Percentiles rank a stretch among this genome's conserved stretches.
These are phyloP conservation scores for Anomalospiza imberbis DNA, from an alignment of 2,797 vertebrate species.

Conservation along the genomic window DNA sequence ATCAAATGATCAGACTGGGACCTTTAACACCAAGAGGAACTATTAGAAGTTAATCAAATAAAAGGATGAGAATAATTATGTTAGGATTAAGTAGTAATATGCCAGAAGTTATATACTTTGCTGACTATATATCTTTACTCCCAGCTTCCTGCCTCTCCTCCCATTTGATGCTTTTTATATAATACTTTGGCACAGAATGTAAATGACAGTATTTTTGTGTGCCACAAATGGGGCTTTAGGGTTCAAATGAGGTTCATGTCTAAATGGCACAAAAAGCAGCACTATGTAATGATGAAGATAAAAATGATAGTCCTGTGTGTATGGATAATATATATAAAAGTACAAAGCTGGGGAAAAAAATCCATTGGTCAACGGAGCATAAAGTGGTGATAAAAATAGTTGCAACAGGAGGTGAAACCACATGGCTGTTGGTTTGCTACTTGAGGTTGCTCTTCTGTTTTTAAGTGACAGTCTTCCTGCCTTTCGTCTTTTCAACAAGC, in stretches of 20 bases:
- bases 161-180: constrained; percentile 72
- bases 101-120: constrained; percentile 82
- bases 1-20: constrained; percentile 97
- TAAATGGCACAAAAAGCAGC: constrained; percentile 64
- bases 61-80: constrained; percentile 98
- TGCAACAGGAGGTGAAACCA: constrained; percentile 63
- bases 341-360: constrained; percentile 63
- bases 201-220: constrained; percentile 73
- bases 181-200: constrained; percentile 75
- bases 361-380: constrained; percentile 71
- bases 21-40: constrained; percentile 92
- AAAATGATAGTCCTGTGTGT: constrained; percentile 57
- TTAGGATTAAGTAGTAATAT: constrained; percentile 87
- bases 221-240: constrained; percentile 67
- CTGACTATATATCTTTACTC: constrained; percentile 81
- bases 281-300: constrained; percentile 66
- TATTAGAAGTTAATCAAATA: constrained; percentile 99
- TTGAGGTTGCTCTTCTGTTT: background rate
- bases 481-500: background rate
- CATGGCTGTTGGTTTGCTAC: constrained; percentile 1
- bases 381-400: constrained; percentile 64
- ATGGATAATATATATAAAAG: constrained; percentile 56
- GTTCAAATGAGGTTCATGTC: constrained; percentile 73
- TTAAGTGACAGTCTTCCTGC: background rate
- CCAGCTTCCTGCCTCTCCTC: constrained; percentile 70